These are phyloP conservation scores for Ellobium chinense DNA, from an alignment of 2,888 invertebrate genomes.

Conservation along the genomic window DNA sequence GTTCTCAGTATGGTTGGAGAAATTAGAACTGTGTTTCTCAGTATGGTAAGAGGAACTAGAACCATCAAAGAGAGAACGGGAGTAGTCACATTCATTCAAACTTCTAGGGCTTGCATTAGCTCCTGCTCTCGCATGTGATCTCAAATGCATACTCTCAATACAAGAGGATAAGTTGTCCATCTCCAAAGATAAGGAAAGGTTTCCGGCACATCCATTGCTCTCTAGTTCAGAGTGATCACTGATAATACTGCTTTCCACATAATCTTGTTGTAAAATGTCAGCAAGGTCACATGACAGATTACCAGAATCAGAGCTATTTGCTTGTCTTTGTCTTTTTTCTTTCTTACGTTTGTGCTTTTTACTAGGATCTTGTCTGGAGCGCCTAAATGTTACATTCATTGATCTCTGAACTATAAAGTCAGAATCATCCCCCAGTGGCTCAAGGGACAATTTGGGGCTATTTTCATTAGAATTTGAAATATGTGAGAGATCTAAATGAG, in stretches of 20 bases:
- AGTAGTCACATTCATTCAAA: neutral
- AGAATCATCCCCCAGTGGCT: too few species aligned
- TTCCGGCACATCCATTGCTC: neutral
- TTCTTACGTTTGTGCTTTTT: neutral
- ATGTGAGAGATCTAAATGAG: too few species aligned
- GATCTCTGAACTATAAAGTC: too few species aligned
- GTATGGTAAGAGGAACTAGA: neutral
- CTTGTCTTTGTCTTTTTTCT: too few species aligned
- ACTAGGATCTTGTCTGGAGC: neutral
- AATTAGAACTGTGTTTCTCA: neutral
- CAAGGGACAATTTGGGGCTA: too few species aligned
- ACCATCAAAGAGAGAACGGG: neutral
- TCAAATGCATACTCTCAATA: neutral
- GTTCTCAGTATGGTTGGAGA: slow-evolving; percentile 4
- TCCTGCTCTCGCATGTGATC: neutral
- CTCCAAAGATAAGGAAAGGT: neutral
- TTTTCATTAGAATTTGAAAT: too few species aligned
- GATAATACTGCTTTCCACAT: neutral
- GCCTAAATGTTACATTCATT: slow-evolving; percentile 14
- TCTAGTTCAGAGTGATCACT: neutral
- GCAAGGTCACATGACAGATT: neutral
- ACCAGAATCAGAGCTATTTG: slow-evolving; percentile 11
- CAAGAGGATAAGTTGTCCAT: neutral
- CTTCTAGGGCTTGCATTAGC: neutral
- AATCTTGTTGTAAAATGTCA: too few species aligned